These are phyloP conservation scores for Clanis bilineata DNA, from an alignment of 2,888 invertebrate species.

Conservation along the genomic window DNA sequence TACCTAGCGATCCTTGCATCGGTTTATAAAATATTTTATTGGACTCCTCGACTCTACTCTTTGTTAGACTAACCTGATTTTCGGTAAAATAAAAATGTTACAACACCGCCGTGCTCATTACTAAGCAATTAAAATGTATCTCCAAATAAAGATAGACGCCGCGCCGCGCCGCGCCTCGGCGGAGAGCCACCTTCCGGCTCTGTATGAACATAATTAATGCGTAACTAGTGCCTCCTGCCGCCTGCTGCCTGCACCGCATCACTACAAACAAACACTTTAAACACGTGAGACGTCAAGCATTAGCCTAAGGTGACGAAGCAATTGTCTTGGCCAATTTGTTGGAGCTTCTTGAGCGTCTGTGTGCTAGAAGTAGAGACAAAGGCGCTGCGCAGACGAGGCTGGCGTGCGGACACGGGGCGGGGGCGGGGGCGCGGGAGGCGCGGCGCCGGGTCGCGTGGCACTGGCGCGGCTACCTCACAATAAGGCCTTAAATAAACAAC, in stretches of 20 bases:
- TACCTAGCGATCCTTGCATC: background rate
- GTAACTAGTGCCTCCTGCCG: conserved; percentile 22
- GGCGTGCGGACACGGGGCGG: background rate
- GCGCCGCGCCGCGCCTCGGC: too few species aligned
- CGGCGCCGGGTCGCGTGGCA: conserved; percentile 25
- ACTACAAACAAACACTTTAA: background rate
- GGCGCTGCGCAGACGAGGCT: conserved; percentile 4
- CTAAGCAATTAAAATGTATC: conserved; percentile 10
- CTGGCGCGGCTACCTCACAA: conserved; percentile 59
- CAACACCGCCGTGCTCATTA: background rate
- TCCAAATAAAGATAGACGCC: conserved; percentile 3
- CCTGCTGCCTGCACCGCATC: too few species aligned
- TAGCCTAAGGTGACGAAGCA: too few species aligned
- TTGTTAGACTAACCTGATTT: background rate
- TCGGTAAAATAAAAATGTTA: conserved; percentile 8
- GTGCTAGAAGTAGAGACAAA: conserved; percentile 30
- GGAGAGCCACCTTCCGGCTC: background rate
- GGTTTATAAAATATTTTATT: background rate
- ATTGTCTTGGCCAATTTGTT: too few species aligned
- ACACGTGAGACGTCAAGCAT: too few species aligned
- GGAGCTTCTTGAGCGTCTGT: too few species aligned
- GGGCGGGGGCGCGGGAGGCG: conserved; percentile 5
- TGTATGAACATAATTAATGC: conserved; percentile 5
- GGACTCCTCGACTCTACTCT: background rate
- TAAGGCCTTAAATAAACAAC: conserved; percentile 72